Base-by-base conservation (phyloP, 2,888 invertebrate species). In the Eupsilia transversa region DNA sequence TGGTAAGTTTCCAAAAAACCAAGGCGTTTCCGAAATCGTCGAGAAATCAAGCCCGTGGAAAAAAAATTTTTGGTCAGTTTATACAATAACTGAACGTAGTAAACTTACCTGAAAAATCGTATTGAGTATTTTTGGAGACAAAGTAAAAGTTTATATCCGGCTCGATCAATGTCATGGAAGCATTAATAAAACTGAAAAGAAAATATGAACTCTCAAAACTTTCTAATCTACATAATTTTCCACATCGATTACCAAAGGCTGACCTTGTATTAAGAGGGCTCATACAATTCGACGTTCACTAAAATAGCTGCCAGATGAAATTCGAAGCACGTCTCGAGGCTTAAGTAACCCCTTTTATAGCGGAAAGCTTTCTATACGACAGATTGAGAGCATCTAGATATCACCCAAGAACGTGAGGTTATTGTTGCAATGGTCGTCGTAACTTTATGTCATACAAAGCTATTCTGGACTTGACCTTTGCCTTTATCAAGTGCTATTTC, bases 391-490 rank as follows among this genome's bases (percentile, higher is more conserved):
- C 67, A 68, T 79, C 73, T 69, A 79, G 78, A 78, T 78, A 77
- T 66, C 56, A 61, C 49, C 14, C 41, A 64, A 67, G 71, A 79
- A 79, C 70, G 68, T 80, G 69, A 68, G 72, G 74, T 72, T 78
- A 69, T 78, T 84, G 66, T 83, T 85, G 80, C 80, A 88, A 77
- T 86, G 88, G 86, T 87, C 87, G 69, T 79, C 75, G 59, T 77
- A 80, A 69, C 63, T 68, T 57, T 72, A 65, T 81, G 64, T 81
- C 76, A 79, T 72, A 73, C 46, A 64, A 65, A 60, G 67, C 75
- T 87, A 88, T 88, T 87, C 81, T 86, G 76, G 79, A 82, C 66
- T 69, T 90, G 89, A 91, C 91, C 89, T 92, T 91, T 89, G 80
- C 74, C 72, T 79, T 82, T 84, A 80, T 84, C 79, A 76, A 69